A percentile compares a stretch with the other conserved stretches of the same genome.
Conservation (phyloP, 2,113 vertebrate species). For the Semnopithecus entellus region DNA sequence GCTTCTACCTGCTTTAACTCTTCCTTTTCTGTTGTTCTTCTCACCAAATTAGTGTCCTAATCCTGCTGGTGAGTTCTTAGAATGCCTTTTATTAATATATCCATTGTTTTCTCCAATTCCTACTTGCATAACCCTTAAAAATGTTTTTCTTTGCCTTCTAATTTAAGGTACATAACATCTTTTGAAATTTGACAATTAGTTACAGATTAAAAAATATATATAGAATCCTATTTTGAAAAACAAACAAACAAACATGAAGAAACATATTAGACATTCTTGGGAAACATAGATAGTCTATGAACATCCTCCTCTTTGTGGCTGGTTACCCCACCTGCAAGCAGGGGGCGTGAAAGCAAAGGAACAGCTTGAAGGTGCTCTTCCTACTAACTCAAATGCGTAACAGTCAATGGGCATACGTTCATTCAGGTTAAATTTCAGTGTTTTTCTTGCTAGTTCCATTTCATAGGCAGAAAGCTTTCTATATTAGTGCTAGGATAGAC, state of each 20-base stretch:
- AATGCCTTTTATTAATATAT: not conserved
- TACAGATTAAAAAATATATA: not conserved
- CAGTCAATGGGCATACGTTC: not conserved
- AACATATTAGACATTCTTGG: not conserved
- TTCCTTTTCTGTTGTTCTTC: not conserved
- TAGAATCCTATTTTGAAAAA: not conserved
- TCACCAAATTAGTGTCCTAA: not conserved
- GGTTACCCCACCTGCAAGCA: not conserved
- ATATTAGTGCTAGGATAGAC: fast-evolving
- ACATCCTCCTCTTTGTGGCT: not conserved
- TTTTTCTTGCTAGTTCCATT: not conserved
- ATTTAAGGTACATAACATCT: not conserved
- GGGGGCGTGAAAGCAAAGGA: not conserved
- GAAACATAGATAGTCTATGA: not conserved
- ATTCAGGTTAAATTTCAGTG: too few relatives aligned
- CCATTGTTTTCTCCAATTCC: not conserved
- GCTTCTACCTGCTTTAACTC: not conserved
- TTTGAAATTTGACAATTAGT: not conserved
- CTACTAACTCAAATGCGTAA: not conserved
- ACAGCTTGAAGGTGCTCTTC: not conserved
- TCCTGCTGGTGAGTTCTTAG: not conserved
- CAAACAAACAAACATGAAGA: not conserved
- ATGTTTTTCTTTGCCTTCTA: not conserved
- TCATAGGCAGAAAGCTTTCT: not conserved
- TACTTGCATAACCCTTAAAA: not conserved